Percentiles rank a stretch among this genome's conserved stretches.
phyloP scores from a whole-genome alignment of 1,140 invertebrate genomes.

The Pollicipes pollicipes region DNA sequence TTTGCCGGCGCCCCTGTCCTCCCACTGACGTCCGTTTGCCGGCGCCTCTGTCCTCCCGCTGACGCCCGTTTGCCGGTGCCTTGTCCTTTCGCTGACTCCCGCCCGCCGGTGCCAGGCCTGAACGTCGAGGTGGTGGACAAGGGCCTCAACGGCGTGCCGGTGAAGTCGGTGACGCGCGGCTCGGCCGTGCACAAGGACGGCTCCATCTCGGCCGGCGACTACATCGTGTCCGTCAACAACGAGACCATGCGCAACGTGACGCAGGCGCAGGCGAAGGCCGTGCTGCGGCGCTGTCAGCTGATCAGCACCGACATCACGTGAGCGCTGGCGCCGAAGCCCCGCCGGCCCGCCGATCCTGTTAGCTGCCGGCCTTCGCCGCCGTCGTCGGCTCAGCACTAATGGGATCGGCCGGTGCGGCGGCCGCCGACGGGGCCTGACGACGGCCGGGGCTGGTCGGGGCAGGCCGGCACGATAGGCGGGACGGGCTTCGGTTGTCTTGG shows the following conservation, averaged over 20 bases:
- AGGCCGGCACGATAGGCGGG: no score
- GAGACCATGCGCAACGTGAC: constrained; percentile 42
- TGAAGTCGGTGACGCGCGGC: constrained; percentile 33
- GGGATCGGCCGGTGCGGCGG: no score
- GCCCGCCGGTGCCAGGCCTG: constrained; percentile 28
- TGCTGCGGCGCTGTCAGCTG: constrained; percentile 40
- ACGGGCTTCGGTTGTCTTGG: no score
- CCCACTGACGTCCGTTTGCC: no score
- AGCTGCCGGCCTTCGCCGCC: no score
- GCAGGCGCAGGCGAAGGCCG: constrained; percentile 41
- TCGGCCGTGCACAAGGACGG: constrained; percentile 40
- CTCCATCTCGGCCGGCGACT: constrained; percentile 33
- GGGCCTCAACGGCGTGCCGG: constrained; percentile 43
- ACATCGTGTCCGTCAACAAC: constrained; percentile 38
- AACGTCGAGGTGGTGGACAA: constrained; percentile 38
- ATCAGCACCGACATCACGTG: constrained; percentile 23
- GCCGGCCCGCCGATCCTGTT: no score
- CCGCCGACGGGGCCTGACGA: no score
- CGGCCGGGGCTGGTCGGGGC: no score
- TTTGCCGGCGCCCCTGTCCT: constrained; percentile 21
- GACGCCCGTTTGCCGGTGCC: no score
- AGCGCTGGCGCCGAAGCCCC: no score
- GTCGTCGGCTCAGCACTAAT: no score
- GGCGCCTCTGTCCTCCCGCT: no score
- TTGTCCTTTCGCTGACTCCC: constrained; percentile 22